These are phyloP conservation scores for Acleris cristana DNA, from an alignment of 2,888 invertebrate species.

Conservation along the genomic window DNA sequence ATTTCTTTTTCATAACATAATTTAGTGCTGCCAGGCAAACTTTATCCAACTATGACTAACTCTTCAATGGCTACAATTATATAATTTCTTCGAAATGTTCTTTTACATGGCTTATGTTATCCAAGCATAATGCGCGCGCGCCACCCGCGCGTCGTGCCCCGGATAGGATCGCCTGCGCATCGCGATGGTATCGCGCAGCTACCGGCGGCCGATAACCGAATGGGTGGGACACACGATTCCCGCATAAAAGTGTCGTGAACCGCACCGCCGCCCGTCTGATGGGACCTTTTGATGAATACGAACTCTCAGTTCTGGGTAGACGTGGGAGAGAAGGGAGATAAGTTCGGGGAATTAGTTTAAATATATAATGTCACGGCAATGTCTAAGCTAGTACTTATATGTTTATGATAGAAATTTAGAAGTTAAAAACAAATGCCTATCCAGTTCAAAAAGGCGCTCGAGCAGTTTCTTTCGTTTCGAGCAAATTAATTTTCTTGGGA, in stretches of 20 bases:
- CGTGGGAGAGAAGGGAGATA: constrained; percentile 15
- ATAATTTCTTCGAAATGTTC: background rate
- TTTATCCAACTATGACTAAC: too few species aligned
- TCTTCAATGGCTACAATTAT: too few species aligned
- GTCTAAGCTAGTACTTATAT: too few species aligned
- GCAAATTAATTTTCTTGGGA: background rate
- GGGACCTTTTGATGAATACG: constrained; percentile 34
- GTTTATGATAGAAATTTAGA: too few species aligned
- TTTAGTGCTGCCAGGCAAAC: too few species aligned
- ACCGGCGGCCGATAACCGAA: constrained; percentile 28
- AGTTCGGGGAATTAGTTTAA: background rate
- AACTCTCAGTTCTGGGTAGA: constrained; percentile 25
- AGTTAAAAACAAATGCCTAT: too few species aligned
- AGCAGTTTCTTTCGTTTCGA: too few species aligned
- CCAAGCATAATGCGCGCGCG: constrained; percentile 15
- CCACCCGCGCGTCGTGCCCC: constrained; percentile 60
- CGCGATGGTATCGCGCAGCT: constrained; percentile 54
- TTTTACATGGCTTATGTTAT: background rate
- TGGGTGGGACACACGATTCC: constrained; percentile 64
- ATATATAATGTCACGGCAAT: background rate
- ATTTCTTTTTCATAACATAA: too few species aligned
- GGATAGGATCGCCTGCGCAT: constrained; percentile 73
- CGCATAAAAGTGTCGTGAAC: constrained; percentile 68
- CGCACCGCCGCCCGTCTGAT: constrained; percentile 48
- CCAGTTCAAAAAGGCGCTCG: too few species aligned